Base-by-base conservation (phyloP, 2,797 vertebrate species). In the Sebastes hopkinsi region DNA sequence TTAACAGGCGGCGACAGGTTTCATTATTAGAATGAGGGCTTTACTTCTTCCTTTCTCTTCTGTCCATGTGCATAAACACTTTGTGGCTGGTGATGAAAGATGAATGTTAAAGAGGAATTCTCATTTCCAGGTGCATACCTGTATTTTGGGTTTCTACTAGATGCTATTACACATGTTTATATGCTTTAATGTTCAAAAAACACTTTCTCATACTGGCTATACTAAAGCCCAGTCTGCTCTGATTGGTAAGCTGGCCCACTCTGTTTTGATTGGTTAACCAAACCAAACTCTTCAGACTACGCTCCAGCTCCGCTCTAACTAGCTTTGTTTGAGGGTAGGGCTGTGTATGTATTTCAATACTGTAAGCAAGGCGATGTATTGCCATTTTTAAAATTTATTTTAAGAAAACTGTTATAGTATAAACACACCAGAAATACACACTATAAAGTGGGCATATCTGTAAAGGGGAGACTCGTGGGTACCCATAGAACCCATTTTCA, bases 61-160 rank as follows among this genome's bases (percentile, higher is more conserved):
- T 25, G 3, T 82, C 69, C 69, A 72, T 70, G 25, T 67, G n/a
- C 64, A 12, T 23, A n/a, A 81, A 84, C 13, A 34, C 77, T 83
- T 68, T 82, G 60, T 76, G 72, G 73, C 67, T 65, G 25, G 32
- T 75, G 67, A 68, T 84, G 62, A 79, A 82, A 64, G 68, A 71
- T 81, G 75, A 68, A 82, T 75, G 36, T 38, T 18, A 50, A 50
- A 50, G 46, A 50, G 16, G 46, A 50, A n/a, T 52, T 20, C 50
- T n/a, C 20, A 52, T n/a, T 52, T 1, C n/a, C 50, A n/a, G 50
- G 4, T 52, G 18, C 50, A 52, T 52, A 8, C 20, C 2, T 20
- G 50, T n/a, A n/a, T 52, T n/a, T 52, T n/a, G 50, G 4, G 20
- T n/a, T 52, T 52, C 18, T 52, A 46, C 42, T 46, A 2, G 42